phyloP scores from a whole-genome alignment of 2,113 vertebrate genomes.

The Diphyllodes magnificus region DNA sequence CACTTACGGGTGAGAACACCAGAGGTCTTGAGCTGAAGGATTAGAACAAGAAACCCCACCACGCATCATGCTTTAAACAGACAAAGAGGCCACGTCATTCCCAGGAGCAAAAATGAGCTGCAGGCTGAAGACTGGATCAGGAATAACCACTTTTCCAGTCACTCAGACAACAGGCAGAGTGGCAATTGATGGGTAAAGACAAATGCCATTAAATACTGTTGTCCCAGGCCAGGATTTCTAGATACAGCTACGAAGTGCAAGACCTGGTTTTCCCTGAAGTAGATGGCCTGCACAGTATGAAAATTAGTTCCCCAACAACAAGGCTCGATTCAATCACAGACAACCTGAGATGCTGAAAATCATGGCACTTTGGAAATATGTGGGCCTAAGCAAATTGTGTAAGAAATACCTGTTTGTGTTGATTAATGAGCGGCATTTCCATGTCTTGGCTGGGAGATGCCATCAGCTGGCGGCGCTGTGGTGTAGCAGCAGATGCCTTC shows the following conservation, averaged over 20 bases:
- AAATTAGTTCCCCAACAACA: not conserved
- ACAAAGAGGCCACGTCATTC: fast-evolving
- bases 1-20: not conserved
- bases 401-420: conserved; percentile 87
- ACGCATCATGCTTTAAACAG: not conserved
- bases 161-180: not conserved
- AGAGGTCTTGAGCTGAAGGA: not conserved
- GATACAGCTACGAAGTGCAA: not conserved
- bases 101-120: not conserved
- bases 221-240: not conserved
- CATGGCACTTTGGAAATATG: fast-evolving
- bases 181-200: not conserved
- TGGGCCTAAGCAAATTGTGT: not conserved
- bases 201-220: not conserved
- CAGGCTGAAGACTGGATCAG: not conserved
- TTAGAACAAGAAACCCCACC: not conserved
- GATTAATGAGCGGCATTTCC: conserved; percentile 89
- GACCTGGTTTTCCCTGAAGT: not conserved
- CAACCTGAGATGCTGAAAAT: not conserved
- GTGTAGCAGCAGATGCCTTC: conserved; percentile 78
- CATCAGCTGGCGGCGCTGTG: conserved; percentile 83
- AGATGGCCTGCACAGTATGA: not conserved
- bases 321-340: fast-evolving
- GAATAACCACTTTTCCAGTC: not conserved
- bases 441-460: conserved; percentile 88